Evolutionary conservation across 2,888 invertebrate species (phyloP), one percentile per base, ranked within the genome.

Genomic region (Mylabris sibirica): DNA sequence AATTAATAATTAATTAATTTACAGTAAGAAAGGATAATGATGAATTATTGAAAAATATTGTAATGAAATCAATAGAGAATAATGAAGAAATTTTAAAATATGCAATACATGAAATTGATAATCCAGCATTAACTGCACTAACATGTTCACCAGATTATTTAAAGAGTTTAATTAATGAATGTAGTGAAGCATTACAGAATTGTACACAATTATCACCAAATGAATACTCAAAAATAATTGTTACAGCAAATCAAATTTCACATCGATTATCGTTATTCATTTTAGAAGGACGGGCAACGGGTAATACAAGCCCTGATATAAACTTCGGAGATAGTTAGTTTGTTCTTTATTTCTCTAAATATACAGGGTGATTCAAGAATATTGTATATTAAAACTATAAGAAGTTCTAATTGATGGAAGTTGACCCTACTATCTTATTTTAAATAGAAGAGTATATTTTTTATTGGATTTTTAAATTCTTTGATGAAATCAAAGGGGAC

Each of bases 201-300:
- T 76, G 74, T 60, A 83, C 79, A 70, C 71, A 71, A 3, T 74
- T 84, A 5, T 81, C 81, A 69, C 68, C 77, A 69, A 82, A 81
- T 66, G 80, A 83, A 75, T 79, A 85, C 79, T 81, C 86, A 53
- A 34, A 76, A 11, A 71, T 84, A 24, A 74, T 84, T 9, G 85
- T 84, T 41, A 81, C 81, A 72, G 83, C 89, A 20, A 87, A 86
- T 75, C 84, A 85, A 69, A 86, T 89, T 68, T 87, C 89, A 5
- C 90, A 91, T 81, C 84, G 87, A 62, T 82, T 91, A 62, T 86
- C 90, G 4, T 88, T 88, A 63, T 89, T 89, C 79, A 86, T 93
- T 72, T 85, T 93, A 61, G 90, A 91, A 76, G 93, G 93, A n/a
- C 90, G 92, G 82, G 91, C 93, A 1, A 92, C 93, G 9, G 91